Percentiles rank a stretch among this genome's conserved stretches.
Conservation (phyloP, 2,797 vertebrate species). For the Crotalus adamanteus region DNA sequence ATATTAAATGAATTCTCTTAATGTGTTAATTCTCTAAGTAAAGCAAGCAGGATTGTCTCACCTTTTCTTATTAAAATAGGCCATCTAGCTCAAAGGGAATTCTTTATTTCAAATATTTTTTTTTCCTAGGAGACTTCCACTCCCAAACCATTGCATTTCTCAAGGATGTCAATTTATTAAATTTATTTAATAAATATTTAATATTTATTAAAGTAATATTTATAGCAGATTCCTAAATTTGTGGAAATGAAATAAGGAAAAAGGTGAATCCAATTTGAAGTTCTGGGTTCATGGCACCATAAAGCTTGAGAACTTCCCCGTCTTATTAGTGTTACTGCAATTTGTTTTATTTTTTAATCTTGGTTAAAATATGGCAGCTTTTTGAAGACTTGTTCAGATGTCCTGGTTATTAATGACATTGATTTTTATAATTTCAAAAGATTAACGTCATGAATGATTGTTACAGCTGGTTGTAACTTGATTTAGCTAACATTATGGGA, state of each 20-base stretch:
- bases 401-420: neutral
- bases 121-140: neutral
- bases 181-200: no score
- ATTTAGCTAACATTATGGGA: neutral
- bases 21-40: neutral
- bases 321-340: neutral
- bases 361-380: neutral
- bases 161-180: neutral
- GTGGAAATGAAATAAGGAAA: neutral
- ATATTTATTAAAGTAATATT: neutral
- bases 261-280: neutral
- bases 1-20: neutral
- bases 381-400: neutral
- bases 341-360: neutral
- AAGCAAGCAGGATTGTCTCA: neutral
- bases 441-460: neutral
- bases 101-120: neutral
- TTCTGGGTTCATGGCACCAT: neutral
- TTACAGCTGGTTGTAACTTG: neutral
- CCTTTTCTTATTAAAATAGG: neutral
- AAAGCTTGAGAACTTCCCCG: neutral
- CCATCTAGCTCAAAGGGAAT: neutral
- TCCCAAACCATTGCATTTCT: neutral
- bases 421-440: neutral
- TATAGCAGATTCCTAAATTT: neutral